Evolutionary conservation across 2,888 invertebrate genomes (phyloP).

Genomic region (Loripinus fragilis): DNA sequence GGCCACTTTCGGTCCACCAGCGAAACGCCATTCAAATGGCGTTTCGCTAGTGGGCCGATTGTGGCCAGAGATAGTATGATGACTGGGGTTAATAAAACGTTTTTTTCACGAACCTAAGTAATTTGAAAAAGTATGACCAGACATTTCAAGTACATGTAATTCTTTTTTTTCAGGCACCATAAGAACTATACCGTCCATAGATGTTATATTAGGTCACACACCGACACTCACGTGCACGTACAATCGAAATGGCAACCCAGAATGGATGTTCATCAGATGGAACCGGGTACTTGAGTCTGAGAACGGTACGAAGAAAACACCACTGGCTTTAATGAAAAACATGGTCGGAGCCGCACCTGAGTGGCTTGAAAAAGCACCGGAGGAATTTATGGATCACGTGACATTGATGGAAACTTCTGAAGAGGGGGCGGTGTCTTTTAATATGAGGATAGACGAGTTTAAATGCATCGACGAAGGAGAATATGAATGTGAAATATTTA

Average conservation of each 20-base stretch:
- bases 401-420: background rate
- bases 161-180: constrained; percentile 16
- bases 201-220: background rate
- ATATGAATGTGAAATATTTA: constrained; percentile 37
- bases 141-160: too few species aligned
- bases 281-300: background rate
- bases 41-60: too few species aligned
- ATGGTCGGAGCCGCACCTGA: background rate
- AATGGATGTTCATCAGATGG: constrained; percentile 43
- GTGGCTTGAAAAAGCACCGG: constrained; percentile 29
- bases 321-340: constrained; percentile 16
- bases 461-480: constrained; percentile 36
- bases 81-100: too few species aligned
- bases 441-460: constrained; percentile 38
- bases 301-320: background rate
- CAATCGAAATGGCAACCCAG: background rate
- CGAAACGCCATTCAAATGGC: too few species aligned
- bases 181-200: background rate
- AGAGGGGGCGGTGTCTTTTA: background rate
- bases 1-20: too few species aligned
- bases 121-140: too few species aligned
- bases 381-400: constrained; percentile 34
- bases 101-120: too few species aligned
- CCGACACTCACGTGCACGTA: constrained; percentile 32
- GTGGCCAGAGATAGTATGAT: too few species aligned